Base-by-base conservation (phyloP, 2,113 vertebrate genomes). In the Halichoerus grypus region DNA sequence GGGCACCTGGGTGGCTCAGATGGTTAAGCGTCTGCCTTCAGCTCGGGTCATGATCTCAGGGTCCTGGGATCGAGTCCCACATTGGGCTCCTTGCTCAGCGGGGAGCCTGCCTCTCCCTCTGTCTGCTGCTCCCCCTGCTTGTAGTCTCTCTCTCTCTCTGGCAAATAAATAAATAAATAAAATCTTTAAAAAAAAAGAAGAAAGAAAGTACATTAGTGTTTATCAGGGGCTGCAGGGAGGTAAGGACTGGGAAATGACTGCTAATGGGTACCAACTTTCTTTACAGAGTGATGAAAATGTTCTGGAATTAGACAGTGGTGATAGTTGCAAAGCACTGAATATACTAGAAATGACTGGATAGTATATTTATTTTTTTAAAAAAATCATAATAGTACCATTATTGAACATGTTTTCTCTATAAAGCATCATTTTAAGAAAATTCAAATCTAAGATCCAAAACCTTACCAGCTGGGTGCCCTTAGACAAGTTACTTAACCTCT, bases 401-500 rank as follows among this genome's bases (percentile, higher is more conserved):
- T 83, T 85, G 63, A 93, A 36, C 24, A 65, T 39, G 18, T 65
- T 79, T 26, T 93, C 14, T n/a, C 46, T 86, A 93, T 22, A 93
- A 93, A 93, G 46, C 42, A 61, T 65, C 80, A 85, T 63, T 51
- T 21, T 65, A 80, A 74, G 16, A 93, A 85, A 26, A 39, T 63
- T 94, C 69, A 94, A 74, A 80, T 59, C 31, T 15, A 85, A 88
- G 18, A 28, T 71, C 39, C n/a, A 88, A 85, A 33, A 39, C 36
- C 31, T 85, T 59, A 65, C 9, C 31, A 92, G 31, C 88, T 97
- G 74, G 8, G 5, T 81, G 31, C 31, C 55, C 74, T 80, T 85
- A 51, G 28, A 36, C 69, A 94, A 96, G 31, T 90, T 71, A 88
- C 79, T 83, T 94, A 61, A 95, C 28, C 76, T 82, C 26, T 79